These are phyloP conservation scores for Cantharis nigra DNA, from an alignment of 2,888 invertebrate genomes.

Conservation along the genomic window DNA sequence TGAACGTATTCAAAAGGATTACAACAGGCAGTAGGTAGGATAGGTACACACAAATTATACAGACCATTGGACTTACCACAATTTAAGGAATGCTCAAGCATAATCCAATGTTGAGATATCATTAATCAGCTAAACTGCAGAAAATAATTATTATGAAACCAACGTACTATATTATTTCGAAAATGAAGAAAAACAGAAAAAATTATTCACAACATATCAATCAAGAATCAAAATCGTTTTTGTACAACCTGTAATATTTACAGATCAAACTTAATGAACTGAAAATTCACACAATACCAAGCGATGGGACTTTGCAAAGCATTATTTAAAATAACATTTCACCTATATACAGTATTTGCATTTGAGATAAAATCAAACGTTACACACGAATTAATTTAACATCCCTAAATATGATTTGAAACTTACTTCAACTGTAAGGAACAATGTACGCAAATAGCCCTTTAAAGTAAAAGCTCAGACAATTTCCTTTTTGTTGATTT, in stretches of 20 bases:
- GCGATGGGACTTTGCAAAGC: neutral
- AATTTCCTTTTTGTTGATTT: neutral
- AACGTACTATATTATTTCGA: neutral
- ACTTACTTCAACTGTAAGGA: conserved; percentile 31
- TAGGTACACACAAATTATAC: neutral
- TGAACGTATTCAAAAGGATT: conserved; percentile 5
- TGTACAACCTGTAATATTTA: neutral
- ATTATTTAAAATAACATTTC: neutral
- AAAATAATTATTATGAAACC: neutral
- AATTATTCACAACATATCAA: neutral
- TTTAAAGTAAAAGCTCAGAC: conserved; percentile 12
- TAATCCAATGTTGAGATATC: neutral
- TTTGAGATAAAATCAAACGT: conserved; percentile 10
- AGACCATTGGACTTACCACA: neutral
- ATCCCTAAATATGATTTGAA: conserved; percentile 34
- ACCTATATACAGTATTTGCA: neutral
- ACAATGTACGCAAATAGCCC: conserved; percentile 33
- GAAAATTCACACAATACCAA: neutral
- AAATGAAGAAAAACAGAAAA: neutral
- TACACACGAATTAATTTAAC: conserved; percentile 15
- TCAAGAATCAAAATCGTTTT: neutral
- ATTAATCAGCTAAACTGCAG: neutral
- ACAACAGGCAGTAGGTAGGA: neutral
- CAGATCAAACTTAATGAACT: neutral
- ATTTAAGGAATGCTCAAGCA: neutral